Base-by-base conservation (phyloP, 2,113 vertebrate genomes). In the Trichechus manatus region DNA sequence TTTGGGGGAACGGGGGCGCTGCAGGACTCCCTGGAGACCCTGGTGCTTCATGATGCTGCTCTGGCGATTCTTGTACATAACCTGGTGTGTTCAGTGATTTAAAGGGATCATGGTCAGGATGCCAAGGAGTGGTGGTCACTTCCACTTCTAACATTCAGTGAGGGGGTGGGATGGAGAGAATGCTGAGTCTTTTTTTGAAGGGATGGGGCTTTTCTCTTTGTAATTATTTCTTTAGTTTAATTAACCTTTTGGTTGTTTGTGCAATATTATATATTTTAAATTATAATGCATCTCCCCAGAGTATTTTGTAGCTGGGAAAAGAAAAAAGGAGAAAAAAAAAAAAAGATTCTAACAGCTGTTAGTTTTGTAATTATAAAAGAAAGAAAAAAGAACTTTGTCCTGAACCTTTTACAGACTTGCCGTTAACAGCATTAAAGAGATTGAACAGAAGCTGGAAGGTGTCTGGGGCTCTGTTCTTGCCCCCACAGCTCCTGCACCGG, bases 191-290 rank as follows among this genome's bases (percentile, higher is more conserved):
- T 94, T 93, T 97, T 92, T 83, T 81, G 91, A 89, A 6, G 84
- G 94, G 97, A 87, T 97, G 75, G 96, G 96, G 59, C 78, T 61
- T 93, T 97, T 97, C 87, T 98, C 98, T 98, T 98, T 95, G 93
- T 97, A 95, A 97, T 96, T 95, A 59, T 89, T 96, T 94, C 97
- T 97, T 98, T 98, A 97, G 97, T 98, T 96, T 92, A 59, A 98
- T 98, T 98, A 98, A 98, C 98, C 87, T 0, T 97, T 98, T 97
- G 98, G 98, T 99, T 98, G 98, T 97, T 98, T 98, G 99, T 99
- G 99, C 99, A 99, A 99, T 99, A 99, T 99, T 98, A 97, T 98
- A 98, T 98, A 98, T 98, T 99, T 98, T 95, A 98, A 98, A 98
- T 98, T 98, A 98, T 98, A 97, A 97, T 31, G 9, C 98, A 75